These are phyloP conservation scores for Notothenia rossii DNA, from an alignment of 2,113 vertebrate genomes.

Conservation along the genomic window DNA sequence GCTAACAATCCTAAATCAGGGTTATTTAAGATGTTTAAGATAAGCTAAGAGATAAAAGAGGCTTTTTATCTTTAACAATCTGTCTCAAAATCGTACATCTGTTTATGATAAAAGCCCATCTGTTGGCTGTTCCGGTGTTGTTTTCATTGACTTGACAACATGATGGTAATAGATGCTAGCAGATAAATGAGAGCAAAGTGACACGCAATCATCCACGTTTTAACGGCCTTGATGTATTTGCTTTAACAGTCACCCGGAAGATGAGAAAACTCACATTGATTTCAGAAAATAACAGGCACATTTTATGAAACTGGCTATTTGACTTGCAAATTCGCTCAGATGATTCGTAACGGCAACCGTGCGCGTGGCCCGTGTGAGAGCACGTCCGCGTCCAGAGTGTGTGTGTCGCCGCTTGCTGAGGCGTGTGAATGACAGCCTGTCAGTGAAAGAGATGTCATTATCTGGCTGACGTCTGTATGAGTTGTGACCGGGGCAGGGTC, in stretches of 20 bases:
- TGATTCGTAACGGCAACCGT: constrained; percentile 67
- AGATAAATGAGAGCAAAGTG: constrained; percentile 75
- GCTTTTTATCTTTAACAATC: constrained; percentile 42
- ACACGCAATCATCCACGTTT: constrained; percentile 74
- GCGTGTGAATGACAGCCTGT: constrained; percentile 75
- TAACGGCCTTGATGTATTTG: constrained; percentile 70
- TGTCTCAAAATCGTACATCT: constrained; percentile 47
- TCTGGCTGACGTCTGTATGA: constrained; percentile 63
- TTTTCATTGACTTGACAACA: constrained; percentile 65
- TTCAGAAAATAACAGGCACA: constrained; percentile 70
- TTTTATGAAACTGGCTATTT: constrained; percentile 74
- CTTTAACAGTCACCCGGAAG: constrained; percentile 66
- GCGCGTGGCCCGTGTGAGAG: constrained; percentile 52
- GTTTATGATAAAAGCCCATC: constrained; percentile 64
- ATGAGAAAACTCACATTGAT: constrained; percentile 74
- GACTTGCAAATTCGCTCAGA: constrained; percentile 77
- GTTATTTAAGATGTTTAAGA: constrained; percentile 26
- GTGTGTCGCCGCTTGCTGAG: constrained; percentile 23
- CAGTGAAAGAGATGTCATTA: constrained; percentile 78
- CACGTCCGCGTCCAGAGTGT: constrained; percentile 19
- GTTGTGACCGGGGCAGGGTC: constrained; percentile 63
- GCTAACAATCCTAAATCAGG: constrained; percentile 36
- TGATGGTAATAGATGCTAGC: constrained; percentile 66
- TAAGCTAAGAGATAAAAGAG: constrained; percentile 20
- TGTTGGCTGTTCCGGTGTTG: constrained; percentile 49